Evolutionary conservation across 2,113 vertebrate genomes (phyloP).

Genomic region (Sinocyclocheilus anophthalmus): DNA sequence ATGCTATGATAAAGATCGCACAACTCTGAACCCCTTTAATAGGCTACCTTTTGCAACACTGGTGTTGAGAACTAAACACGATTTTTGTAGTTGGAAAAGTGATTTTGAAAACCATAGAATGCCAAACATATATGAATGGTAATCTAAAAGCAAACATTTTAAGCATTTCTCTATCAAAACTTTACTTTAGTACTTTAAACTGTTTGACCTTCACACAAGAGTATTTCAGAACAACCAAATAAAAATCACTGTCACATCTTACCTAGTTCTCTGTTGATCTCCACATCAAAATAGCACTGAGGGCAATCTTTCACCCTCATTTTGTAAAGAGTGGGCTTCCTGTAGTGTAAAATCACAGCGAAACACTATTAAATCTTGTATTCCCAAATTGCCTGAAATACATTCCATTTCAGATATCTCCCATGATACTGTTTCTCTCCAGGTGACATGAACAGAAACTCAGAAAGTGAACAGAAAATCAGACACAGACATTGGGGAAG

Average conservation of each 20-base stretch:
- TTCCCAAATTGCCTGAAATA: background rate
- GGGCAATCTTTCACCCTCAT: conserved; percentile 97
- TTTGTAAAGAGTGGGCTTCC: conserved; percentile 63
- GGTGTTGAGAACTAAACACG: too few species aligned
- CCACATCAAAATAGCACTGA: conserved; percentile 98
- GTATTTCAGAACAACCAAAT: background rate
- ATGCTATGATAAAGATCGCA: too few species aligned
- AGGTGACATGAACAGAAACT: background rate
- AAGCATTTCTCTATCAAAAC: background rate
- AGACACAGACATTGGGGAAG: background rate
- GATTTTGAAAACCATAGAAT: too few species aligned
- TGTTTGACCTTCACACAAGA: background rate
- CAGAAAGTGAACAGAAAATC: conserved; percentile 2
- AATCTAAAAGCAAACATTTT: background rate
- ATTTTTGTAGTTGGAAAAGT: too few species aligned
- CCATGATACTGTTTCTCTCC: background rate
- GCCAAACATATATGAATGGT: too few species aligned
- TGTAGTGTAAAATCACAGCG: conserved; percentile 50
- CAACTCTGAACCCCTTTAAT: too few species aligned
- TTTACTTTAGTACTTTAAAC: background rate
- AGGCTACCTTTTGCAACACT: too few species aligned
- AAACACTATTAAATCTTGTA: conserved; percentile 11
- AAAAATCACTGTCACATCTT: conserved; percentile 57
- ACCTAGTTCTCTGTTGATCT: conserved; percentile 98
- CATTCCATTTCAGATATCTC: background rate